Evolutionary conservation across 2,113 vertebrate species (phyloP).

Genomic region (Oophaga pumilio): DNA sequence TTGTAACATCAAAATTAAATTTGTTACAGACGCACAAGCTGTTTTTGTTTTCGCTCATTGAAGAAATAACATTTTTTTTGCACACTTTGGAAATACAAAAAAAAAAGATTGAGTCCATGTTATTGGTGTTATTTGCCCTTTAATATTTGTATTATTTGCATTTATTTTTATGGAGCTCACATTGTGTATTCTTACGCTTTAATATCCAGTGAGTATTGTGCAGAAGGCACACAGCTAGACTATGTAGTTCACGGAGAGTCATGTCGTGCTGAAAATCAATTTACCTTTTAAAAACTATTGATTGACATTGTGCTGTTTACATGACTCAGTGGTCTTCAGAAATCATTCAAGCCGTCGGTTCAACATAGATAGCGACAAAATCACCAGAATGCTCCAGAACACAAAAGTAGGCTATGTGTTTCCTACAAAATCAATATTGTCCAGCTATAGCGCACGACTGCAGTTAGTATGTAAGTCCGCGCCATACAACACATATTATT

Average conservation of each 20-base stretch:
- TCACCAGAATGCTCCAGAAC: background rate
- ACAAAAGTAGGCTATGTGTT: background rate
- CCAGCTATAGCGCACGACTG: background rate
- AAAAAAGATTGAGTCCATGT: background rate
- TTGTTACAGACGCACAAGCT: background rate
- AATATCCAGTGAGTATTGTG: background rate
- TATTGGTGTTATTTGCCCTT: background rate
- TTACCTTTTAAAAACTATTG: constrained; percentile 39
- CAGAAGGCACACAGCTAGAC: background rate
- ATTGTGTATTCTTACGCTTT: background rate
- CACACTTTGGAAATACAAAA: background rate
- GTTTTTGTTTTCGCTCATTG: background rate
- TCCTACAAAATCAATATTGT: background rate
- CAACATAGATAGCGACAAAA: constrained; percentile 20
- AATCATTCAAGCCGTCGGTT: constrained; percentile 16
- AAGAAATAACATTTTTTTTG: background rate
- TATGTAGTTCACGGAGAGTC: background rate
- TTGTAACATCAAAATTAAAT: background rate
- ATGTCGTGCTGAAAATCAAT: constrained; percentile 28
- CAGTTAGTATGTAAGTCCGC: background rate
- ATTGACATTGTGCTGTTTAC: constrained; percentile 38
- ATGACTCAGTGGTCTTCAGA: constrained; percentile 19
- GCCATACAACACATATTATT: background rate
- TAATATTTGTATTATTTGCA: background rate
- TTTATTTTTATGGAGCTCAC: background rate